These are phyloP conservation scores for Arvicanthis niloticus DNA, from an alignment of 2,113 vertebrate genomes.

Conservation along the genomic window DNA sequence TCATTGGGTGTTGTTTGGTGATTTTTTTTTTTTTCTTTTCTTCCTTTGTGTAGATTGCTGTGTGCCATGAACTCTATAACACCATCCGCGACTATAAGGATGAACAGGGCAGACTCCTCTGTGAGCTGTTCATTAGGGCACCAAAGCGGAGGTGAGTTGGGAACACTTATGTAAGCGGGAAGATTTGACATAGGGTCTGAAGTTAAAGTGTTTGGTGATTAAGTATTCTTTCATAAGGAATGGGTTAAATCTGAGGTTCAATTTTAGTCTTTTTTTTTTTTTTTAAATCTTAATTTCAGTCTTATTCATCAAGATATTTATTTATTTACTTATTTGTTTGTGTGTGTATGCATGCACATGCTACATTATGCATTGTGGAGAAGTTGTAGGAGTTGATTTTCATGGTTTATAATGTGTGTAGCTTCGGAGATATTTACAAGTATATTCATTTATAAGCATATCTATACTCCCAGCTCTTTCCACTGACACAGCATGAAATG, in stretches of 20 bases:
- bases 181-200: neutral
- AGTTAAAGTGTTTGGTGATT: constrained; percentile 29
- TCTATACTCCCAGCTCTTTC: neutral
- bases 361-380: too few relatives aligned
- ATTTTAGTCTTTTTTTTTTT: constrained; percentile 30
- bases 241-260: neutral
- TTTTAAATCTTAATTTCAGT: constrained; percentile 7
- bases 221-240: constrained; percentile 32
- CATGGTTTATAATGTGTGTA: neutral
- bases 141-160: constrained; percentile 95
- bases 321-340: neutral
- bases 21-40: constrained; percentile 18
- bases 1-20: constrained; percentile 43
- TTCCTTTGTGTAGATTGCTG: constrained; percentile 92
- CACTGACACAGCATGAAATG: neutral
- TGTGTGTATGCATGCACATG: neutral
- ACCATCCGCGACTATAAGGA: constrained; percentile 99
- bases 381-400: neutral
- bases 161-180: neutral
- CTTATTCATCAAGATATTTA: neutral
- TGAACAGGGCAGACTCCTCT: constrained; percentile 97
- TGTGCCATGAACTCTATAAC: constrained; percentile 99
- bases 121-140: constrained; percentile 98
- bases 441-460: neutral
- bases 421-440: neutral